Evolutionary conservation across 92 coral and sea anemone genomes (phyloP), one percentile per base, ranked within the genome.

Genomic region (Porites evermanni): DNA sequence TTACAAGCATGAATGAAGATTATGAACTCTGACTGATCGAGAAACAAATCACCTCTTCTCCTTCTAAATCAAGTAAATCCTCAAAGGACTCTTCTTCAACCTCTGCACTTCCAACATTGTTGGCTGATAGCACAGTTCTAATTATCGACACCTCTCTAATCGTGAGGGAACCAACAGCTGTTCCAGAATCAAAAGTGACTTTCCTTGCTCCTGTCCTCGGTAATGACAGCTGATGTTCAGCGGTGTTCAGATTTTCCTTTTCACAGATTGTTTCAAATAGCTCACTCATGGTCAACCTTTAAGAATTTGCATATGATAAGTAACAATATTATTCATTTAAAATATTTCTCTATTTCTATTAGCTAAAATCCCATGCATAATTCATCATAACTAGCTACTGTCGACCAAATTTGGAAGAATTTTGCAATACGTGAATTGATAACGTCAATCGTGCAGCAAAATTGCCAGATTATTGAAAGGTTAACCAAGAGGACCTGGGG

Each of bases 281-380:
- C 56, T 94, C 98, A 56, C 93, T 88, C 95, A 94, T 94, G 8
- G 98, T 90, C 72, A 94, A 74, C 61, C 98, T 94, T 38, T 18
- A 26, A 74, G 29, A 32, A 61, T 3, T 6, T 66, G 20, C 84
- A 84, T 13, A 54, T 10, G 38, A 18, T n/a, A 84, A 61, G 5
- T 44, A 64, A 38, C 47, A 29, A 0, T 29, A 38, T 38, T 38
- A 38, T 4, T 38, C 47, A 38, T 38, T 38, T 4, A 38, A 38
- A 38, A 38, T 38, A 38, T 38, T 38, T 38, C 44, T 38, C 44
- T 2, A 4, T 38, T 38, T 38, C 47, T 38, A 38, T 38, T 38
- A 6, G 47, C 47, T 38, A 38, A 38, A 38, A 38, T 38, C 47
- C 47, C 47, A 38, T 6, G 6, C 47, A 38, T 38, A 38, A 38